These are phyloP conservation scores for Corythaeola cristata DNA, from an alignment of 2,113 vertebrate genomes.

Conservation along the genomic window DNA sequence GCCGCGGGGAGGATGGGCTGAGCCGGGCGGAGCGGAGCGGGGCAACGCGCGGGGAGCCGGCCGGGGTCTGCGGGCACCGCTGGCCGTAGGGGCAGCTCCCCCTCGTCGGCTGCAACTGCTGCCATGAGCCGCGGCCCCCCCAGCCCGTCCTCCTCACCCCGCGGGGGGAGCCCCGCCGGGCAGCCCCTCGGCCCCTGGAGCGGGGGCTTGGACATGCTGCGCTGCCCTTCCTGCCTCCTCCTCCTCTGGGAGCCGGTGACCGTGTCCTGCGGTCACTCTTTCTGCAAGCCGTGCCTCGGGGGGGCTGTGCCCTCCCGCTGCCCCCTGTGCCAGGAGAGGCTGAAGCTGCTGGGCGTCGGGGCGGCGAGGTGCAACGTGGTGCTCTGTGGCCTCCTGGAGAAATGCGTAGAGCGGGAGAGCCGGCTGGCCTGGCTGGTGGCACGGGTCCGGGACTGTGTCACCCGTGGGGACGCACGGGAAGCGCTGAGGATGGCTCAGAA, in stretches of 20 bases:
- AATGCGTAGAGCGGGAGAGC: slow-evolving; percentile 74
- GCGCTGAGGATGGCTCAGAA: slow-evolving; percentile 77
- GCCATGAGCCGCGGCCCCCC: neutral
- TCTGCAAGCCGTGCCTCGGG: slow-evolving; percentile 81
- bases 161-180: neutral
- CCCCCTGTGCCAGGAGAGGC: slow-evolving; percentile 74
- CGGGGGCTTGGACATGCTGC: slow-evolving; percentile 76
- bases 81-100: neutral
- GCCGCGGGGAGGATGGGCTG: neutral
- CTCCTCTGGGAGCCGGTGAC: slow-evolving; percentile 85
- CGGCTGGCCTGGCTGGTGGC: slow-evolving; percentile 57
- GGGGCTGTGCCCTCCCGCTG: slow-evolving; percentile 72
- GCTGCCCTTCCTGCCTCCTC: slow-evolving; percentile 81
- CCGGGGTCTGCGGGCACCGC: neutral
- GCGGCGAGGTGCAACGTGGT: slow-evolving; percentile 77
- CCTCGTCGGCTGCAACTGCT: neutral
- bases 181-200: neutral
- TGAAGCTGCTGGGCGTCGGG: slow-evolving; percentile 68
- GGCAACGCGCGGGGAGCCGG: neutral
- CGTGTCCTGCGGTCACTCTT: slow-evolving; percentile 84
- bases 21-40: neutral
- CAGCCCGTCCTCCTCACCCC: neutral
- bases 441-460: slow-evolving; percentile 70
- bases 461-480: slow-evolving; percentile 68
- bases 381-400: slow-evolving; percentile 79